Conservation (phyloP, 1,140 invertebrate species). For the Phymastichus coffea region DNA sequence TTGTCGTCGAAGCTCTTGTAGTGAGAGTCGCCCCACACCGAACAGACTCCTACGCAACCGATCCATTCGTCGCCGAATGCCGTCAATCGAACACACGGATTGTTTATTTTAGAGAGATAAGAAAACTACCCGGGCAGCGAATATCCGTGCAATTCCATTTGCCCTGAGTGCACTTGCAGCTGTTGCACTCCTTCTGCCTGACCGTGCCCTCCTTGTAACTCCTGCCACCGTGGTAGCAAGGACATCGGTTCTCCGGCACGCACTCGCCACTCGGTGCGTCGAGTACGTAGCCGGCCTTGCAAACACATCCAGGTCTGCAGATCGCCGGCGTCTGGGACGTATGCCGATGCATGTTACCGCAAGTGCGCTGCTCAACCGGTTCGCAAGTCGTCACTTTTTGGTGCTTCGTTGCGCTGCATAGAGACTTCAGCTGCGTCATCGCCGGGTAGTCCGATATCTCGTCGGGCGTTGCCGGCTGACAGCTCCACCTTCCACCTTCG, state of each 20-base stretch:
- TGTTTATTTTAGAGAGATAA: background rate
- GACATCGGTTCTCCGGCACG: slow-evolving; percentile 70
- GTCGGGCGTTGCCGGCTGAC: slow-evolving; percentile 62
- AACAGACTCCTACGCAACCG: slow-evolving; percentile 67
- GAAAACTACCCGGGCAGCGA: slow-evolving; percentile 53
- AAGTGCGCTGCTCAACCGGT: slow-evolving; percentile 73
- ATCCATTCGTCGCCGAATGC: background rate
- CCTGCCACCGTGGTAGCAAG: slow-evolving; percentile 83
- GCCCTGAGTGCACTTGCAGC: slow-evolving; percentile 67
- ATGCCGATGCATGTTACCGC: slow-evolving; percentile 74
- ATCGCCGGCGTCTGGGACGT: slow-evolving; percentile 50
- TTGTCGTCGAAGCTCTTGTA: slow-evolving; percentile 83
- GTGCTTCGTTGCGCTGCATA: slow-evolving; percentile 63
- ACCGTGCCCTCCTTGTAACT: slow-evolving; percentile 76
- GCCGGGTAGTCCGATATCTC: slow-evolving; percentile 66
- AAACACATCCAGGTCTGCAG: slow-evolving; percentile 77
- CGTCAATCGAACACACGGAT: too few relatives aligned
- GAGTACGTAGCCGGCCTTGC: slow-evolving; percentile 73
- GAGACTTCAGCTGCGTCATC: slow-evolving; percentile 59
- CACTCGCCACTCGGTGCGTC: slow-evolving; percentile 69
- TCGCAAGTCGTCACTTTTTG: slow-evolving; percentile 77
- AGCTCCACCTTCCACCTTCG: slow-evolving; percentile 64
- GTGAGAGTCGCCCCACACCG: slow-evolving; percentile 84
- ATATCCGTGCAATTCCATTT: slow-evolving; percentile 69
- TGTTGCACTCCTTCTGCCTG: slow-evolving; percentile 81